Conservation (phyloP, 2,113 vertebrate genomes). For the Sialia sialis region DNA sequence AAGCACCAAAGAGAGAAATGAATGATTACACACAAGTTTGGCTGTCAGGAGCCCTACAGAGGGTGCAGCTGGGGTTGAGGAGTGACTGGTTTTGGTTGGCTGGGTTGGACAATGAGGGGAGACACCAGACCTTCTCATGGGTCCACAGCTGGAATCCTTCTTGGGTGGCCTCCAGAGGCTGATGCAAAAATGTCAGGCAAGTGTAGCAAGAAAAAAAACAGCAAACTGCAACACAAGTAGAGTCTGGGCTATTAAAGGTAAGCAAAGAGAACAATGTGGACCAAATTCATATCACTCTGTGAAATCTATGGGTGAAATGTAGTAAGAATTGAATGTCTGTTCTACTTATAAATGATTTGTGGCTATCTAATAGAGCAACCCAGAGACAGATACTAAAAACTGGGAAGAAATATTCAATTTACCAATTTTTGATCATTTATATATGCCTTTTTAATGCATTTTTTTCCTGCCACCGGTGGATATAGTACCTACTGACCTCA, state of each 20-base stretch:
- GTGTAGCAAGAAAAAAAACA: not conserved
- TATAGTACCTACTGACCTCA: not conserved
- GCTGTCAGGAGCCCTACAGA: not conserved
- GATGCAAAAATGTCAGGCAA: not conserved
- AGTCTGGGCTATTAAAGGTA: not conserved
- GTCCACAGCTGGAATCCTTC: not conserved
- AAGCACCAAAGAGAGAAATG: not conserved
- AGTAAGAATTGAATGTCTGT: not conserved
- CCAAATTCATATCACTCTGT: not conserved
- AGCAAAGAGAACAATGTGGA: not conserved
- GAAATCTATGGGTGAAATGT: not conserved
- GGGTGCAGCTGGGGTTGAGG: not conserved
- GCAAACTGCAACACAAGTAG: rapidly evolving
- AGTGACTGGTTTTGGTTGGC: not conserved
- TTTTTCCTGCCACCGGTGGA: not conserved
- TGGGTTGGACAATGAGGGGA: not conserved
- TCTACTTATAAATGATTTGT: not conserved
- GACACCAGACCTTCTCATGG: rapidly evolving
- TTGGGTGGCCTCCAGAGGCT: not conserved
- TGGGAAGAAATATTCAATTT: not conserved
- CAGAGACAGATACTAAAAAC: not conserved
- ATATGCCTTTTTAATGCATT: not conserved
- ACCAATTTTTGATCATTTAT: not conserved
- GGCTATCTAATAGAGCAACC: not conserved
- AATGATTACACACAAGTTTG: rapidly evolving